Conservation (phyloP, 2,113 vertebrate species). For the Tauraco erythrolophus region DNA sequence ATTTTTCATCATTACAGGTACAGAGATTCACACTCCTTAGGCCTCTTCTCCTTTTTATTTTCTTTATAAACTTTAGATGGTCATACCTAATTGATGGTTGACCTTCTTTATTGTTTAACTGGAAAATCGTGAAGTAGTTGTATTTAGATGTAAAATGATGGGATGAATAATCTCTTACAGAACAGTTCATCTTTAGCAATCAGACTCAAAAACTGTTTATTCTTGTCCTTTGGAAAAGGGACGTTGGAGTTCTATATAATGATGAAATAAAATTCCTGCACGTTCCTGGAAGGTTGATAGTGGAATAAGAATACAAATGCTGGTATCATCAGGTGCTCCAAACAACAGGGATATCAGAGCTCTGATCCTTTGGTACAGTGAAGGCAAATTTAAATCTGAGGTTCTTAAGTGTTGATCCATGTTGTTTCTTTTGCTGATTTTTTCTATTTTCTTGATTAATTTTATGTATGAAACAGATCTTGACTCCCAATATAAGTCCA, state of each 20-base stretch:
- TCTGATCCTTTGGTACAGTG: background rate
- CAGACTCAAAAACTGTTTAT: background rate
- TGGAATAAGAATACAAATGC: background rate
- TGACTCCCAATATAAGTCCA: background rate
- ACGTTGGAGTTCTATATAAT: background rate
- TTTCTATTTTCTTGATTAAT: background rate
- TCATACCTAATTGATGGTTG: background rate
- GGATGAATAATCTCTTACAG: background rate
- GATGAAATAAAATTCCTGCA: background rate
- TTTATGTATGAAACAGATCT: background rate
- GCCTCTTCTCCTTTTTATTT: background rate
- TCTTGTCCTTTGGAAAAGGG: background rate
- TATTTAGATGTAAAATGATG: background rate
- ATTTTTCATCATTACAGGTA: background rate
- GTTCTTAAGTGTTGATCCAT: background rate
- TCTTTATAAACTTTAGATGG: background rate
- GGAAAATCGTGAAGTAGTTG: background rate
- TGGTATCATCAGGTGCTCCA: background rate
- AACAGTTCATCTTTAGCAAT: background rate
- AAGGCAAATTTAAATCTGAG: background rate
- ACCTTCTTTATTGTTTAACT: background rate
- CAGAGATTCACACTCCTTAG: background rate
- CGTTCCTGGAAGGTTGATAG: background rate
- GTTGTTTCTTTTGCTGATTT: background rate
- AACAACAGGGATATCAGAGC: background rate